Evolutionary conservation across 2,797 vertebrate genomes (phyloP).

Genomic region (Melanogrammus aeglefinus): DNA sequence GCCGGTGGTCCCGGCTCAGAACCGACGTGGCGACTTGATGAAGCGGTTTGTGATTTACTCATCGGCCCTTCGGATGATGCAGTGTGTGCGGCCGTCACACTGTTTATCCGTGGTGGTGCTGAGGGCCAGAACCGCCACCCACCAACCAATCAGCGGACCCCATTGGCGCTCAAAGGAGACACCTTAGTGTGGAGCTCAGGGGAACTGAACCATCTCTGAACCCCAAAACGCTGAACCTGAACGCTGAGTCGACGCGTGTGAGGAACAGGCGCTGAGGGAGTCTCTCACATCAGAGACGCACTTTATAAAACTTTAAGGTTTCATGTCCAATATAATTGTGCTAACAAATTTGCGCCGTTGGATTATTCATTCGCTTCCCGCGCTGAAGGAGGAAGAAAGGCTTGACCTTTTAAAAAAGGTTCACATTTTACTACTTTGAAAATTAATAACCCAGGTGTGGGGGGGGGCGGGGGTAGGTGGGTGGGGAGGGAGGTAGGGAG

Average conservation of each 20-base stretch:
- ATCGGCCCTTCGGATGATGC: constrained; percentile 8
- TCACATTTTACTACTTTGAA: constrained; percentile 27
- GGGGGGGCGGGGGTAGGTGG: not conserved
- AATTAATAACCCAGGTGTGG: constrained; percentile 34
- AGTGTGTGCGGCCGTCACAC: not conserved
- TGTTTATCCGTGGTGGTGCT: not conserved
- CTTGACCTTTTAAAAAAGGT: constrained; percentile 36
- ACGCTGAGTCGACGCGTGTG: too few species aligned
- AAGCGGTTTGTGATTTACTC: not conserved
- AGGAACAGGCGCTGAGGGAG: constrained; percentile 1
- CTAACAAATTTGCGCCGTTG: constrained; percentile 30
- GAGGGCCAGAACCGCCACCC: not conserved
- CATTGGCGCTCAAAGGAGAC: not conserved
- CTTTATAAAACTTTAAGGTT: constrained; percentile 17
- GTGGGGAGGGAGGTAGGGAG: constrained; percentile 6
- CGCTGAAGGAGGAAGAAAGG: constrained; percentile 21
- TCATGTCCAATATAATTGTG: constrained; percentile 29
- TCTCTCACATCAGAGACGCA: constrained; percentile 11
- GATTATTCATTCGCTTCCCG: constrained; percentile 21
- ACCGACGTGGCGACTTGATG: not conserved
- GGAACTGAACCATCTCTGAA: too few species aligned
- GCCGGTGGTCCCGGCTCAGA: not conserved
- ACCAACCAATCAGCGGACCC: not conserved
- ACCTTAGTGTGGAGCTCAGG: not conserved
- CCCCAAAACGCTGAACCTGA: too few species aligned